Base-by-base conservation (phyloP, 2,113 vertebrate genomes). In the Phyllostomus hastatus region DNA sequence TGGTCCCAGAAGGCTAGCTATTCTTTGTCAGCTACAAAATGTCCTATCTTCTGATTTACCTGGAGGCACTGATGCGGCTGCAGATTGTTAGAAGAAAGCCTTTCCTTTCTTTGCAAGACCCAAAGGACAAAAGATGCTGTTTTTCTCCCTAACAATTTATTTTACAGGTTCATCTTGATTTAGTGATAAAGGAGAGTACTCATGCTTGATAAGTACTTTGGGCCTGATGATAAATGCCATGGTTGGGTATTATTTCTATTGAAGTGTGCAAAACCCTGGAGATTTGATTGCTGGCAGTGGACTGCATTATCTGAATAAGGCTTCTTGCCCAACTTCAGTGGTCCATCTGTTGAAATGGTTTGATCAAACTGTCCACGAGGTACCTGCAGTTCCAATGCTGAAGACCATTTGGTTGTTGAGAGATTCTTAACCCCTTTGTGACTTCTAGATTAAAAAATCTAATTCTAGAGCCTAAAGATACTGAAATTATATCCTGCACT, bases 161-260 rank as follows among this genome's bases (percentile, higher is more conserved):
- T 80, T 96, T 50, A 84, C 41, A 84, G 52, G 50, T 24, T 90
- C 31, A 50, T 78, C 17, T 52, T 90, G 91, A 91, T 83, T 96
- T 73, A 26, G 31, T 84, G 82, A 95, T 50, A 90, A 96, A 94
- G 72, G 52, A 35, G 90, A 33, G 88, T 72, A 48, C 64, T 91
- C 64, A 33, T 24, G 78, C 8, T 86, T 88, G 46, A 7, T 91
- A 91, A 95, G 81, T 38, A 76, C 26, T 96, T 81, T 88, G 54
- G 26, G 10, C 80, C 87, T 97, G 95, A 97, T 96, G 96, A 92
- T 95, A 98, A 95, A 92, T 91, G 57, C 81, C 83, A 9, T 33
- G 46, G 83, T 59, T 82, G 38, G 76, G 48, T 57, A 52, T 95
- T 92, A 96, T 97, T 97, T 96, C 92, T 59, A 85, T 84, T 91